phyloP scores from a whole-genome alignment of 35 echinoderm and acorn worm species.

The Amphiura filiformis region DNA sequence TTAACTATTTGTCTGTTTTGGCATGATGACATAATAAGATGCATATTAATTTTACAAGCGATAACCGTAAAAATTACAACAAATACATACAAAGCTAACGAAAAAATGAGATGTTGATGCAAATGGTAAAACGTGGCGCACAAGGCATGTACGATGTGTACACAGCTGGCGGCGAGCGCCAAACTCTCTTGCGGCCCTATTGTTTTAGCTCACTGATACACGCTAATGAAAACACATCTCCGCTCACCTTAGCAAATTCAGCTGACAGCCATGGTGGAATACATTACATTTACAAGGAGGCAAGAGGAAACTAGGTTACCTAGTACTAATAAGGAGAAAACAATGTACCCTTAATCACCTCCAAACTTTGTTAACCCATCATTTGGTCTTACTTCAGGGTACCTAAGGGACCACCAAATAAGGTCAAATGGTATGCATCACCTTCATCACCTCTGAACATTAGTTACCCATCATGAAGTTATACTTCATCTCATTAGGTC shows the following conservation, averaged over 20 bases:
- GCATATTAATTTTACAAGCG: no score
- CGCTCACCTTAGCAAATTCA: neutral
- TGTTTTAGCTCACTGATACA: constrained; percentile 6
- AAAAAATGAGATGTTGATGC: no score
- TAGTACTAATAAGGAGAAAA: neutral
- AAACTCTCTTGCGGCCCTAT: neutral
- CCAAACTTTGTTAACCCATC: neutral
- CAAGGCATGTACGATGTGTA: neutral
- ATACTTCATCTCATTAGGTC: no score
- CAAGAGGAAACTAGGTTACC: neutral
- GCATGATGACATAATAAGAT: no score
- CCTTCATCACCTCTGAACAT: no score
- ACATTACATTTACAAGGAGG: neutral
- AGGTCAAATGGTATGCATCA: no score
- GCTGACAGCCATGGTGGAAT: neutral
- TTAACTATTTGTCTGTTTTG: no score
- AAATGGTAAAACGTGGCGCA: no score
- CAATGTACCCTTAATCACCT: neutral
- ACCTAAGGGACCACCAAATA: no score
- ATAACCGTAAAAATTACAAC: no score
- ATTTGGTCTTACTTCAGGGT: neutral
- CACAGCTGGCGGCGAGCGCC: neutral
- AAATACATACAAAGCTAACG: no score
- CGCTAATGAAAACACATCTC: constrained; percentile 7
- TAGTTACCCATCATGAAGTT: no score